phyloP scores from a whole-genome alignment of 2,113 vertebrate genomes.

The Rhagologus leucostigma region DNA sequence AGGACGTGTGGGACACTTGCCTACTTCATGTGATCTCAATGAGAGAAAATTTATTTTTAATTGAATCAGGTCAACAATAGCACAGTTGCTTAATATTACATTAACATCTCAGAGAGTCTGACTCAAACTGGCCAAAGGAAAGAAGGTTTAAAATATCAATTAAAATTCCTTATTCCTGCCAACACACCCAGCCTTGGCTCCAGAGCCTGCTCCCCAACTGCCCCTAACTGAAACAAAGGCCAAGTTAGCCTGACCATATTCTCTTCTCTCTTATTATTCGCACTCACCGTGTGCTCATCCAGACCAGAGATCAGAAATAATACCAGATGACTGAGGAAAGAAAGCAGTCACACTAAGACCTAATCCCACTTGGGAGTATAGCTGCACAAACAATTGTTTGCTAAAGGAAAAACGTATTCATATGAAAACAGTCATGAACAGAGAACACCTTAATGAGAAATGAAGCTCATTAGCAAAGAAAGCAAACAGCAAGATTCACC shows the following conservation, averaged over 20 bases:
- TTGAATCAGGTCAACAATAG: neutral
- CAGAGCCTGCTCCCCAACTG: neutral
- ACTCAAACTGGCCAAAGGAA: slow-evolving; percentile 11
- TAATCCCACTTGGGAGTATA: slow-evolving; percentile 4
- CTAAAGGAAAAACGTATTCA: neutral
- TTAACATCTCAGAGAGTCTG: neutral
- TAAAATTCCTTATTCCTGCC: slow-evolving; percentile 43
- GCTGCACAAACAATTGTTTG: slow-evolving; percentile 19
- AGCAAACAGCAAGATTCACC: neutral
- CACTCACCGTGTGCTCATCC: neutral
- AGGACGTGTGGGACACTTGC: neutral
- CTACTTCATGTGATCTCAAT: neutral
- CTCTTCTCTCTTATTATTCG: neutral
- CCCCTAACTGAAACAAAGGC: neutral
- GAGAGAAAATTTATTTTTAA: slow-evolving; percentile 11
- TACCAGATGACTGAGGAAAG: slow-evolving; percentile 2
- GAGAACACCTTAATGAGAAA: slow-evolving; percentile 11
- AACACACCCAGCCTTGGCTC: slow-evolving; percentile 19
- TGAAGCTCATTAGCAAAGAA: neutral
- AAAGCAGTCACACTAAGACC: neutral
- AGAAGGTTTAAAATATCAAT: slow-evolving; percentile 56
- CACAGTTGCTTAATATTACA: slow-evolving; percentile 12
- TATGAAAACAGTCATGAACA: neutral
- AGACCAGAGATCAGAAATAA: slow-evolving; percentile 19
- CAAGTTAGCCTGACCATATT: neutral